Percentiles rank a stretch among this genome's conserved stretches.
These are phyloP conservation scores for Tupaia tana DNA, from an alignment of 2,113 vertebrate species.

Conservation along the genomic window DNA sequence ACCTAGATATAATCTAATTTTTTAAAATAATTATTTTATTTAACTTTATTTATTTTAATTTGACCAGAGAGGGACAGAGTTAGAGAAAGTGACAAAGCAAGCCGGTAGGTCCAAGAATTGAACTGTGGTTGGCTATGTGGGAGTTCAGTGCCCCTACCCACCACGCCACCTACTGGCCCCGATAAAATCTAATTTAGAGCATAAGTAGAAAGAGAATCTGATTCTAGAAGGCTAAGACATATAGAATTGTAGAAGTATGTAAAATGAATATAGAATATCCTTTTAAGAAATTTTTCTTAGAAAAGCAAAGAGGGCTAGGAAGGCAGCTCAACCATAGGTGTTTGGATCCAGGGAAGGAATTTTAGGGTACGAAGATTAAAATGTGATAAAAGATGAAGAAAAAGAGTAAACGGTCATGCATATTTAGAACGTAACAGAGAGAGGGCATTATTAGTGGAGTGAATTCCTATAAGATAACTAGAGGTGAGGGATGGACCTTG, in stretches of 20 bases:
- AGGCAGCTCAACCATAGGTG: not conserved
- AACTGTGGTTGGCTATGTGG: too few relatives aligned
- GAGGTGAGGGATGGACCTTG: not conserved
- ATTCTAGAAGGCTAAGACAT: not conserved
- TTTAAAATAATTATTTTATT: too few relatives aligned
- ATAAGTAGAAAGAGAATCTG: not conserved
- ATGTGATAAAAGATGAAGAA: not conserved
- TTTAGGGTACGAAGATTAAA: not conserved
- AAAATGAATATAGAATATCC: not conserved
- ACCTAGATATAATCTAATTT: not conserved
- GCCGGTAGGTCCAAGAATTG: too few relatives aligned
- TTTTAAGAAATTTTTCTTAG: not conserved
- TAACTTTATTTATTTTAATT: too few relatives aligned
- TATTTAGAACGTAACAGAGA: not conserved
- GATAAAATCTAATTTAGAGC: not conserved
- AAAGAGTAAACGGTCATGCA: not conserved
- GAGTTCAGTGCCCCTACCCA: too few relatives aligned
- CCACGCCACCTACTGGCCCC: not conserved
- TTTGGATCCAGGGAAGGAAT: not conserved
- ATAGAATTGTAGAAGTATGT: not conserved
- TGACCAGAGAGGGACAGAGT: too few relatives aligned
- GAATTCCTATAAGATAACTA: not conserved
- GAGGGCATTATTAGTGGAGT: not conserved
- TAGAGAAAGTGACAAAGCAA: too few relatives aligned
- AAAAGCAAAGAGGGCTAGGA: not conserved